Conservation (phyloP, 2,888 invertebrate species). For the Coenonympha arcania region DNA sequence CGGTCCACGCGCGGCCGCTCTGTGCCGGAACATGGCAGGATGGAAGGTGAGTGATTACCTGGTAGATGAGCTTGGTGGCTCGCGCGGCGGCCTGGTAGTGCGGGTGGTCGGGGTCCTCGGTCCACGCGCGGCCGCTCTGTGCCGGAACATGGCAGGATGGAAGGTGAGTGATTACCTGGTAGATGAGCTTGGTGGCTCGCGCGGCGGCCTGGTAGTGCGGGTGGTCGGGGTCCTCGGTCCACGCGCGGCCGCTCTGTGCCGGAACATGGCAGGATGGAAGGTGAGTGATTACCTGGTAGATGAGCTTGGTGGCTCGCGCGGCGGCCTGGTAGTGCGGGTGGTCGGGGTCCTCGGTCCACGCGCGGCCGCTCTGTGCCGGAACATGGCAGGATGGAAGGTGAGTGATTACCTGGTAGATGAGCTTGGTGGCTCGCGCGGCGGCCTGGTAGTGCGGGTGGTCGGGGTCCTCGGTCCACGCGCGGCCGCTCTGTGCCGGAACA, state of each 20-base stretch:
- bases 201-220: constrained; percentile 93
- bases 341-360: constrained; percentile 94
- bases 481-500: constrained; percentile 86
- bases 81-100: constrained; percentile 91
- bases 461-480: constrained; percentile 95
- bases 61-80: constrained; percentile 89
- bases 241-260: constrained; percentile 88
- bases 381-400: too few relatives aligned
- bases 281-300: constrained; percentile 78
- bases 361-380: constrained; percentile 86
- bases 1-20: constrained; percentile 93
- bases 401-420: constrained; percentile 81
- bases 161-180: constrained; percentile 72
- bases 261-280: too few relatives aligned
- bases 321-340: constrained; percentile 96
- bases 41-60: constrained; percentile 53
- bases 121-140: constrained; percentile 93
- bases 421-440: constrained; percentile 84
- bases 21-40: too few relatives aligned
- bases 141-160: too few relatives aligned
- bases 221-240: constrained; percentile 94
- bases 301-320: constrained; percentile 83
- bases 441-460: constrained; percentile 94
- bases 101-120: constrained; percentile 91
- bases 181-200: constrained; percentile 86